A percentile compares a stretch with the other conserved stretches of the same genome.
Conservation (phyloP, 2,797 vertebrate species). For the Clarias fuscus region DNA sequence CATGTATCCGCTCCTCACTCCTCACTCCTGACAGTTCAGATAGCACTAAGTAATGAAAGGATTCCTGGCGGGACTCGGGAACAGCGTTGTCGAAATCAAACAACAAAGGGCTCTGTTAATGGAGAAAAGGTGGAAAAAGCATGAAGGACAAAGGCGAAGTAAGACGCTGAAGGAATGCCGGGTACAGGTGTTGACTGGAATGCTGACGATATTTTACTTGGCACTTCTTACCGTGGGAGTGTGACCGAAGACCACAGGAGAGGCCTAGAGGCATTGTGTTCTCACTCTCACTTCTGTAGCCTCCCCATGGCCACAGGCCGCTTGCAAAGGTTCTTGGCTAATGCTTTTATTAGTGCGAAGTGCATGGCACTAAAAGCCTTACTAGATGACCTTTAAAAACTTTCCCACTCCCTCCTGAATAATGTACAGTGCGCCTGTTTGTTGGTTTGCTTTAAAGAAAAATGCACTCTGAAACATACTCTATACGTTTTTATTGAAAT, state of each 20-base stretch:
- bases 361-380: slow-evolving; percentile 44
- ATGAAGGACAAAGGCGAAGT: slow-evolving; percentile 41
- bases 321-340: slow-evolving; percentile 42
- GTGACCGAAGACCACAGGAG: slow-evolving; percentile 57
- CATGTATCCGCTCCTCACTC: slow-evolving; percentile 69
- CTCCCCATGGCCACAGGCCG: slow-evolving; percentile 46
- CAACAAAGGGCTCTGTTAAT: slow-evolving; percentile 65
- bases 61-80: slow-evolving; percentile 70
- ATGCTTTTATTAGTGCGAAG: slow-evolving; percentile 51
- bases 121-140: slow-evolving; percentile 61
- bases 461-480: neutral
- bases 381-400: slow-evolving; percentile 45
- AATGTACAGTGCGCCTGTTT: neutral
- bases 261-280: slow-evolving; percentile 58
- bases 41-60: slow-evolving; percentile 75
- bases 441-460: neutral
- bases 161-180: slow-evolving; percentile 44
- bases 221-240: slow-evolving; percentile 54
- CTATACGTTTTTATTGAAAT: neutral
- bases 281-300: slow-evolving; percentile 46
- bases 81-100: slow-evolving; percentile 58
- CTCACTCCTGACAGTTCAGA: slow-evolving; percentile 77
- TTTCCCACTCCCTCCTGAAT: slow-evolving; percentile 12
- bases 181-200: slow-evolving; percentile 62
- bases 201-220: slow-evolving; percentile 59